Evolutionary conservation across 2,797 vertebrate species (phyloP).

Genomic region (Xenops minutus): DNA sequence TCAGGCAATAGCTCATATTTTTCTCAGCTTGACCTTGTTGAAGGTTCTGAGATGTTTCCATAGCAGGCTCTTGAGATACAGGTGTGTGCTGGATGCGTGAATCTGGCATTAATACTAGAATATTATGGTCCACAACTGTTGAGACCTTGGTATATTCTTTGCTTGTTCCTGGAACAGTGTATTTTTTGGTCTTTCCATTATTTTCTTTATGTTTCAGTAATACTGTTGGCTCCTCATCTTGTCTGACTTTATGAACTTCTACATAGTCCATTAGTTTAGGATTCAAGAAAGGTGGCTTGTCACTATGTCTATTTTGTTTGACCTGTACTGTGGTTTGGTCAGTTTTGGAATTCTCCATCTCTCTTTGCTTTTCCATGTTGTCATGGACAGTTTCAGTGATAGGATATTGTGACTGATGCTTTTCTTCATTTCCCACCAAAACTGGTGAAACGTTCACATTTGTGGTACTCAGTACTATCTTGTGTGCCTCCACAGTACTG

Average conservation of each 20-base stretch:
- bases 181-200: slow-evolving; percentile 20
- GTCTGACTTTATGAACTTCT: slow-evolving; percentile 85
- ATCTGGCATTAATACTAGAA: slow-evolving; percentile 83
- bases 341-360: slow-evolving; percentile 34
- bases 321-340: slow-evolving; percentile 27
- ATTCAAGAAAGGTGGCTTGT: slow-evolving; percentile 28
- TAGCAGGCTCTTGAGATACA: slow-evolving; percentile 52
- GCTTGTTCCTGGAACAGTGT: slow-evolving; percentile 1
- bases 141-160: slow-evolving; percentile 89
- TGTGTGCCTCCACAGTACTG: slow-evolving; percentile 64
- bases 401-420: not conserved
- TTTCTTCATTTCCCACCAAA: slow-evolving; percentile 50
- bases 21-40: slow-evolving; percentile 66
- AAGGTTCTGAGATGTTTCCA: not conserved
- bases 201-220: slow-evolving; percentile 75
- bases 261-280: slow-evolving; percentile 82
- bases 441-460: not conserved
- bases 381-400: slow-evolving; percentile 10
- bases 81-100: slow-evolving; percentile 1
- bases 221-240: slow-evolving; percentile 79
- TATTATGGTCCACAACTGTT: slow-evolving; percentile 74
- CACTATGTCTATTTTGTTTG: slow-evolving; percentile 35
- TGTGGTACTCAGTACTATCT: slow-evolving; percentile 19
- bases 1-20: slow-evolving; percentile 11
- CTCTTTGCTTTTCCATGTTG: not conserved